Evolutionary conservation across 2,113 vertebrate genomes (phyloP).

Genomic region (Sprattus sprattus): DNA sequence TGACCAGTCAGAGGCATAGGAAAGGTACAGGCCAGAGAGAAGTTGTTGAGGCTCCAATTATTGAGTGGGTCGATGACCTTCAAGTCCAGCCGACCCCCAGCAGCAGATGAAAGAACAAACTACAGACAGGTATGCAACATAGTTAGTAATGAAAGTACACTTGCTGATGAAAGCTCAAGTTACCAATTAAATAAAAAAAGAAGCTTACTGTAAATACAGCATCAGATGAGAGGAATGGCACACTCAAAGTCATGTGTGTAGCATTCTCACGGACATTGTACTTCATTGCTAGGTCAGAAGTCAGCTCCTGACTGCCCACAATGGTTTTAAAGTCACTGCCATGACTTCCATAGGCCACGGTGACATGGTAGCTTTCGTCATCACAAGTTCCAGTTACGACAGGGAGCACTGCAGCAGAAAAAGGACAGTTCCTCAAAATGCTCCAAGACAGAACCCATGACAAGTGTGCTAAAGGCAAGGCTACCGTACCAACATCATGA

Average conservation of each 20-base stretch:
- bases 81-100: slow-evolving; percentile 61
- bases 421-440: not conserved
- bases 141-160: not conserved
- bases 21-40: slow-evolving; percentile 69
- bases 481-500: slow-evolving; percentile 65
- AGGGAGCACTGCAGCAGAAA: slow-evolving; percentile 55
- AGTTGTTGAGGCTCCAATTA: slow-evolving; percentile 57
- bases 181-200: not conserved
- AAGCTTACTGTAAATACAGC: slow-evolving; percentile 57
- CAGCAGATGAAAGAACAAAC: slow-evolving; percentile 42
- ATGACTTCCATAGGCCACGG: slow-evolving; percentile 56
- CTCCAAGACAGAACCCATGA: too few relatives aligned
- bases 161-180: not conserved
- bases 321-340: slow-evolving; percentile 49
- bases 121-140: slow-evolving; percentile 25
- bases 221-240: slow-evolving; percentile 54
- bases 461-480: not conserved
- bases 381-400: slow-evolving; percentile 64
- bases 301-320: slow-evolving; percentile 51
- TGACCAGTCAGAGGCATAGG: slow-evolving; percentile 62
- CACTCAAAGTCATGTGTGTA: slow-evolving; percentile 56
- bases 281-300: slow-evolving; percentile 22
- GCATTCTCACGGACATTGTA: slow-evolving; percentile 51
- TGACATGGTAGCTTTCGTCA: slow-evolving; percentile 54
- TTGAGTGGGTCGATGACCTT: slow-evolving; percentile 49